A percentile compares a stretch with the other conserved stretches of the same genome.
Conservation (phyloP, 2,888 invertebrate genomes). For the Cyclophora punctaria region DNA sequence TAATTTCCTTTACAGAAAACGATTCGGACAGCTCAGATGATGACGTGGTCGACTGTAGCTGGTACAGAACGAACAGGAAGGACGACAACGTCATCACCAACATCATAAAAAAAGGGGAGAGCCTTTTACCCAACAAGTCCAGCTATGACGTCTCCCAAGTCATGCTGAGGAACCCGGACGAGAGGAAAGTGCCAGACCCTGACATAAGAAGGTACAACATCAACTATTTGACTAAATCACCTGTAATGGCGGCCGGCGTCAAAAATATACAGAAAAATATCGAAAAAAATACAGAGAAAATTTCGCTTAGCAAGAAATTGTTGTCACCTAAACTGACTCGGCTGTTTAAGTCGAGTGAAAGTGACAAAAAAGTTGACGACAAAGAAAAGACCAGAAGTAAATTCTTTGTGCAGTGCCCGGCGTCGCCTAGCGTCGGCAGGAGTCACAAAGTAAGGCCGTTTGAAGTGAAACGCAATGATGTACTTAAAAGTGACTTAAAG, state of each 20-base stretch:
- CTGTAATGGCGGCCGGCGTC: constrained; percentile 37
- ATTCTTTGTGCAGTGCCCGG: constrained; percentile 57
- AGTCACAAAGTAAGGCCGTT: constrained; percentile 48
- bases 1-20: constrained; percentile 11
- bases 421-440: constrained; percentile 39
- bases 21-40: constrained; percentile 38
- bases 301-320: constrained; percentile 51
- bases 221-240: constrained; percentile 37
- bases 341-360: constrained; percentile 50
- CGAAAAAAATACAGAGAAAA: constrained; percentile 43
- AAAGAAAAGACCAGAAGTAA: constrained; percentile 57
- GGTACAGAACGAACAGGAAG: constrained; percentile 34
- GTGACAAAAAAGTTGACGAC: constrained; percentile 33
- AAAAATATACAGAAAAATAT: constrained; percentile 40
- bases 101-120: constrained; percentile 41
- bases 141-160: constrained; percentile 50
- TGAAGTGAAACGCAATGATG: constrained; percentile 17
- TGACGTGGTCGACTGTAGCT: constrained; percentile 25
- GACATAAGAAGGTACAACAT: constrained; percentile 49
- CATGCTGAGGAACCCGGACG: constrained; percentile 33
- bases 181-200: constrained; percentile 38
- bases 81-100: constrained; percentile 31
- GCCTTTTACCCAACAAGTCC: constrained; percentile 37
- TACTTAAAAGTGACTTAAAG: constrained; percentile 55
- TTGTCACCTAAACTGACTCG: constrained; percentile 63